Percentiles rank a stretch among this genome's conserved stretches.
These are phyloP conservation scores for Oscheius sp. DNA, from an alignment of 2,888 invertebrate species.

Conservation along the genomic window DNA sequence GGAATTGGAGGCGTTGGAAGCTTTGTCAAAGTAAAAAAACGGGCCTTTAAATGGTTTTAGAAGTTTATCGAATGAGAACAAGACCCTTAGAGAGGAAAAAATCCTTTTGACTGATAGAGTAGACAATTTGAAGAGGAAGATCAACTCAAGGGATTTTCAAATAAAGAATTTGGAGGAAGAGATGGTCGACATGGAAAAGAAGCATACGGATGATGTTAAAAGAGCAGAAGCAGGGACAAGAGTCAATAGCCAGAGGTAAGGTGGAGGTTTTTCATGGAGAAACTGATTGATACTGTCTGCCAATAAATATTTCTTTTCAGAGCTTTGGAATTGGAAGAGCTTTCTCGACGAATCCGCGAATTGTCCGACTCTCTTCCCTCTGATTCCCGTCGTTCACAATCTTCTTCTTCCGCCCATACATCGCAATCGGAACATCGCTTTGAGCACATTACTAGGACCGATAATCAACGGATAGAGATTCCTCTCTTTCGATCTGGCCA, in stretches of 20 bases:
- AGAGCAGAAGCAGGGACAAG: slow-evolving; percentile 30
- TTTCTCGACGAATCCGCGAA: slow-evolving; percentile 34
- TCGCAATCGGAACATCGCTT: neutral
- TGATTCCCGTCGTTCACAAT: slow-evolving; percentile 5
- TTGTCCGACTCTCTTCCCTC: slow-evolving; percentile 35
- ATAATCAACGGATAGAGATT: neutral
- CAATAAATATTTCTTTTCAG: slow-evolving; percentile 27
- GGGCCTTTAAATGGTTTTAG: slow-evolving; percentile 23
- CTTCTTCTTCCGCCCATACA: neutral
- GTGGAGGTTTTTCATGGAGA: neutral
- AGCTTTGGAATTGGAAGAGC: slow-evolving; percentile 37
- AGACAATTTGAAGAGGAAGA: slow-evolving; percentile 52
- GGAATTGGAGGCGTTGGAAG: slow-evolving; percentile 65
- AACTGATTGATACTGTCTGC: too few relatives aligned
- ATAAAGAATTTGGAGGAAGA: slow-evolving; percentile 26
- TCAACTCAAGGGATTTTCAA: slow-evolving; percentile 29
- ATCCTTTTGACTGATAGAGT: slow-evolving; percentile 52
- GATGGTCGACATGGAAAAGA: slow-evolving; percentile 30
- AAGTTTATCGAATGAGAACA: slow-evolving; percentile 64
- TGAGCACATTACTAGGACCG: neutral
- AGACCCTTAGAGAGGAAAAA: slow-evolving; percentile 61
- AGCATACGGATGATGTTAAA: slow-evolving; percentile 29
- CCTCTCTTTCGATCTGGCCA: slow-evolving; percentile 17
- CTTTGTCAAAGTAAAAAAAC: slow-evolving; percentile 37
- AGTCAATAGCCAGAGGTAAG: slow-evolving; percentile 32